phyloP scores from a whole-genome alignment of 2,113 vertebrate genomes.

The Podilymbus podiceps region DNA sequence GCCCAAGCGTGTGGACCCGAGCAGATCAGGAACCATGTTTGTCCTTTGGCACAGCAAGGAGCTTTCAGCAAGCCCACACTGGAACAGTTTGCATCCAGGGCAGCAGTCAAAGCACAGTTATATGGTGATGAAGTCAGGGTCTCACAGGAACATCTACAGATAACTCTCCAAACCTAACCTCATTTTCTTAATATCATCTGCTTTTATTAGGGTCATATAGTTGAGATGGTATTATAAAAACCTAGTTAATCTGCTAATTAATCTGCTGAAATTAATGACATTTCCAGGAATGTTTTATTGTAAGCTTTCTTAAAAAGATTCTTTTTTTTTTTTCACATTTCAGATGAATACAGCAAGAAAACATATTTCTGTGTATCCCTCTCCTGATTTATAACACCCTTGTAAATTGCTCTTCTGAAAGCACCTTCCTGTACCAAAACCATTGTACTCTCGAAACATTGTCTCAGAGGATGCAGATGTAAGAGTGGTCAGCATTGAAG shows the following conservation, averaged over 20 bases:
- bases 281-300: not conserved
- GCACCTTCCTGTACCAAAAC: not conserved
- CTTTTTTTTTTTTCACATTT: not conserved
- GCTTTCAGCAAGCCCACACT: not conserved
- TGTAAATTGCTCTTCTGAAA: not conserved
- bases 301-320: not conserved
- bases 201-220: not conserved
- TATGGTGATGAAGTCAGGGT: not conserved
- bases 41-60: not conserved
- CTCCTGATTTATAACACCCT: not conserved
- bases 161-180: not conserved
- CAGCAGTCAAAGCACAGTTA: not conserved
- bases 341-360: not conserved
- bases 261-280: not conserved
- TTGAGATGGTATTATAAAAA: not conserved
- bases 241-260: not conserved
- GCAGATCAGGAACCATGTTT: not conserved
- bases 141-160: not conserved
- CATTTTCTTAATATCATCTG: not conserved
- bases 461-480: rapidly evolving
- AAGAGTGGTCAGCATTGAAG: not conserved
- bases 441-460: not conserved
- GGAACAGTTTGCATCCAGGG: not conserved
- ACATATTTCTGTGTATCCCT: not conserved
- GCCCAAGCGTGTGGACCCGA: not conserved